Evolutionary conservation across 1,140 invertebrate species (phyloP), one percentile per base, ranked within the genome.

Genomic region (Physella acuta): DNA sequence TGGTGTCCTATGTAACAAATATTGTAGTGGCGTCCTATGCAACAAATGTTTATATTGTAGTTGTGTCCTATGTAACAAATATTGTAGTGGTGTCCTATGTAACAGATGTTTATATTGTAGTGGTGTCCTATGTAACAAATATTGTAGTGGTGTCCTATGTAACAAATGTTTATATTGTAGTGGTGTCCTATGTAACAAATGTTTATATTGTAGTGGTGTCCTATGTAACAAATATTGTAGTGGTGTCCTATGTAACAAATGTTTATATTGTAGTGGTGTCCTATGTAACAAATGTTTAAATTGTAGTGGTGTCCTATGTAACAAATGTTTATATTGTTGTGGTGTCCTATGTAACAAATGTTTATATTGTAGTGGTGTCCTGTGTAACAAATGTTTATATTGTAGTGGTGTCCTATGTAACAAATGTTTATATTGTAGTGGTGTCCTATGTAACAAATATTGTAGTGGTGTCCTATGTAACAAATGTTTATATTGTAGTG

Each of bases 221-320:
- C 0, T 86, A 87, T 75, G 85, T 85, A 75, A 78, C 86, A 53
- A 83, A 81, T 28, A 79, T 87, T n/a, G n/a, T n/a, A n/a, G n/a
- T n/a, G n/a, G n/a, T n/a, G n/a, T n/a, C n/a, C n/a, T n/a, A n/a
- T n/a, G n/a, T n/a, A n/a, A n/a, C n/a, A n/a, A n/a, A n/a, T n/a
- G n/a, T n/a, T 44, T 8, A 44, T 28, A 16, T 78, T 79, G 28
- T 75, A 84, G 81, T 82, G 80, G 72, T 85, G 26, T 72, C 80
- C 0, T 86, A 87, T 75, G 85, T 85, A 75, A 78, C 86, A 53
- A 83, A 81, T 28, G 80, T 87, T 11, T 76, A 77, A 56, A 87
- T 86, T 20, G 85, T 84, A 1, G 86, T 87, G 72, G 78, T 82
- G 16, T 66, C 81, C 39, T 79, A 80, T 14, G 85, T 85, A 2